A percentile compares a stretch with the other conserved stretches of the same genome.
Evolutionary conservation across 2,113 vertebrate genomes (phyloP).

Genomic region (Anseranas semipalmata): DNA sequence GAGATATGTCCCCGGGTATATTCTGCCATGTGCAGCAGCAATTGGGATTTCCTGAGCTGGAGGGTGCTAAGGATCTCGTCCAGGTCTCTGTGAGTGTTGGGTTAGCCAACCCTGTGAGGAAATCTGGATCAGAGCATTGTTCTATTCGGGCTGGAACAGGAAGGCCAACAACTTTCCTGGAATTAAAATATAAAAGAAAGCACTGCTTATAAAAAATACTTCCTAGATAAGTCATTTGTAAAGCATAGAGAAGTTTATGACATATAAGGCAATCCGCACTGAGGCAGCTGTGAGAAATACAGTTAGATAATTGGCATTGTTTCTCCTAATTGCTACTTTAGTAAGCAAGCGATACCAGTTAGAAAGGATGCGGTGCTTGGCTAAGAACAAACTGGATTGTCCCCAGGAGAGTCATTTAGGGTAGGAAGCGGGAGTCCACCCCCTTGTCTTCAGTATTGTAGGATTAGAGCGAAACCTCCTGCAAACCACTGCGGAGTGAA

Average conservation of each 20-base stretch:
- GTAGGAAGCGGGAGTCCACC: constrained; percentile 29
- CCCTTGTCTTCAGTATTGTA: not conserved
- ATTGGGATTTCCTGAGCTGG: not conserved
- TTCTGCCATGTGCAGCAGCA: not conserved
- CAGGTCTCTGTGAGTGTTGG: not conserved
- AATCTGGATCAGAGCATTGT: constrained; percentile 38
- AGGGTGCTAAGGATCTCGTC: not conserved
- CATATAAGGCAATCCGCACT: constrained; percentile 54
- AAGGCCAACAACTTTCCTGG: constrained; percentile 59
- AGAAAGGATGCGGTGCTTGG: not conserved
- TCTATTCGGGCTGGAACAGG: not conserved
- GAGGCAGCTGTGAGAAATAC: constrained; percentile 36
- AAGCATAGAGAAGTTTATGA: not conserved
- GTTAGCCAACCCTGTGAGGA: not conserved
- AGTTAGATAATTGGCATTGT: constrained; percentile 55
- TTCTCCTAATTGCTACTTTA: constrained; percentile 26
- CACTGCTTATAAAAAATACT: constrained; percentile 30
- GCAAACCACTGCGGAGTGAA: not conserved
- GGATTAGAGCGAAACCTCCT: not conserved
- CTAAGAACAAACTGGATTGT: not conserved
- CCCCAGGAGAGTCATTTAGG: not conserved
- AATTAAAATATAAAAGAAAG: constrained; percentile 48
- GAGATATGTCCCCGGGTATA: not conserved
- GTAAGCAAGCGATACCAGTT: not conserved
- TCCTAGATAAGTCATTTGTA: constrained; percentile 27